phyloP scores from a whole-genome alignment of 35 echinoderm and acorn worm species.

The Apostichopus japonicus region DNA sequence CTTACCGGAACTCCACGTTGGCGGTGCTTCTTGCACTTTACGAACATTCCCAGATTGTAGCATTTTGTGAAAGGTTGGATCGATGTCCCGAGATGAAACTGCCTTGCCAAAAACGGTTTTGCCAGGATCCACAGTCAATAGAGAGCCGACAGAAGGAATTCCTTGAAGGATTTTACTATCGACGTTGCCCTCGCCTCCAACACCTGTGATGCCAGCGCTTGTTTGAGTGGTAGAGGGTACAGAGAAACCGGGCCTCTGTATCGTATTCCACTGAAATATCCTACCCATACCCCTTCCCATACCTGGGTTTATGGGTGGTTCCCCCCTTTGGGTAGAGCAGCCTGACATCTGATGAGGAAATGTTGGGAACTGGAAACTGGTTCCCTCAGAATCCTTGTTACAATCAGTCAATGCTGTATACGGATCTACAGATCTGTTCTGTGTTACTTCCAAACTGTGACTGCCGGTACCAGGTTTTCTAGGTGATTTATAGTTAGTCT shows the following conservation, averaged over 20 bases:
- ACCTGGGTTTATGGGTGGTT: background rate
- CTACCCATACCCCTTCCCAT: conserved; percentile 41
- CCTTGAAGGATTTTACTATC: conserved; percentile 52
- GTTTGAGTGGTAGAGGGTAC: background rate
- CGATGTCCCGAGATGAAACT: conserved; percentile 34
- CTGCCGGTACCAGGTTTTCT: too few species aligned
- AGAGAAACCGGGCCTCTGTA: background rate
- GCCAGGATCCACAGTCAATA: conserved; percentile 47
- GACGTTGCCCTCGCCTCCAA: background rate
- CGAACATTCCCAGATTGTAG: conserved; percentile 11
- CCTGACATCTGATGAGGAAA: background rate
- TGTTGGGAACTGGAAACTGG: background rate
- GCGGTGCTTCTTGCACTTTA: conserved; percentile 55
- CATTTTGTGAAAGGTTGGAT: conserved; percentile 66
- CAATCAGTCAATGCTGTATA: background rate
- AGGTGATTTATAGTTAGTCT: too few species aligned
- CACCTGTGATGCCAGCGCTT: background rate
- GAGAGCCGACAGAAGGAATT: conserved; percentile 20
- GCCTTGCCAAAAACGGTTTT: conserved; percentile 45
- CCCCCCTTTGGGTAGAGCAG: background rate
- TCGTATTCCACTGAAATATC: background rate
- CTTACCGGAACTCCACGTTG: conserved; percentile 45
- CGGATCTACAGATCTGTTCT: background rate
- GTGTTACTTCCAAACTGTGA: background rate
- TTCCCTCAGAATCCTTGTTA: background rate